Base-by-base conservation (phyloP, 1,140 invertebrate genomes). In the Drosophila suzukii region DNA sequence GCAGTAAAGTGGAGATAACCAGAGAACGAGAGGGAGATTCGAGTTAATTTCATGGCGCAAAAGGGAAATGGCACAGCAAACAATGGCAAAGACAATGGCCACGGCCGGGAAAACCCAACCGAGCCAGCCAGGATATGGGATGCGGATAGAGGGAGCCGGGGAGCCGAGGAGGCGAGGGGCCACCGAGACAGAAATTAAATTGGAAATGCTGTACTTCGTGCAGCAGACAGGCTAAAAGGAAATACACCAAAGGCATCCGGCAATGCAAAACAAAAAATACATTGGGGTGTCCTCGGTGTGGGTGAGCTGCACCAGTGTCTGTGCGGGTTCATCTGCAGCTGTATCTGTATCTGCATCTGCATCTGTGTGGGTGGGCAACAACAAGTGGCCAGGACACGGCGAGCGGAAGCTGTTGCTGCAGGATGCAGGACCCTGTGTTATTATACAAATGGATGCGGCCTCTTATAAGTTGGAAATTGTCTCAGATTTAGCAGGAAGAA, bases 181-280 rank as follows among this genome's bases (percentile, higher is more conserved):
- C 54, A 46, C 53, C 30, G 72, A 89, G 76, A 89, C 84, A 89
- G 84, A 88, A 88, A 88, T 88, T 88, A 88, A 88, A 88, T 88
- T 88, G 83, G 81, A 88, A 89, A 83, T 88, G 83, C 77, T 78
- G 73, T 84, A 81, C 62, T 77, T 53, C 75, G 63, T 80, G 77
- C 77, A 80, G 71, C 70, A 75, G 63, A 68, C 74, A 74, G 60
- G 71, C 84, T 77, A 80, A 88, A 80, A 89, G 83, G 84, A 88
- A 88, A 88, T 83, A 88, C 81, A 83, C 76, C 84, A 88, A 78
- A 89, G 60, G 84, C 83, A 74, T 58, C 65, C 53, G 43, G 15
- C 66, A 85, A 73, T 72, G 38, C 68, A 85, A 77, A 75, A 75
- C 68, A 70, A 78, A 62, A 70, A 34, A 34, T 2, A 8, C 32